phyloP scores from a whole-genome alignment of 2,888 invertebrate genomes.

The Tupiocoris notatus region DNA sequence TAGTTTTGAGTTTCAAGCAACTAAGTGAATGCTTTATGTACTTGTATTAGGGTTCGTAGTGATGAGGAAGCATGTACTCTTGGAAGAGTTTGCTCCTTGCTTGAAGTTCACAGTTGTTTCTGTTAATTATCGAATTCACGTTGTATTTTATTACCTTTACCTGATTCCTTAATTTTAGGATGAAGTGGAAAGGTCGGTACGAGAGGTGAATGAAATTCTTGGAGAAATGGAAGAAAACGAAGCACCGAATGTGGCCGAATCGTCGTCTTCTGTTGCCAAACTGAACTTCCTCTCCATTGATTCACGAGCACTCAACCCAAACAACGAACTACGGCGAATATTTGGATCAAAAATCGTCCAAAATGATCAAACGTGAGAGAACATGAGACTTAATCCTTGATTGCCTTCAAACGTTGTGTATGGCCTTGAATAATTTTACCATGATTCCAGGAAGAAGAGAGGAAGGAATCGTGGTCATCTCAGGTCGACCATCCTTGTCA shows the following conservation, averaged over 20 bases:
- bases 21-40: too few relatives aligned
- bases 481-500: conserved; percentile 67
- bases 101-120: too few relatives aligned
- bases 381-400: neutral
- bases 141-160: too few relatives aligned
- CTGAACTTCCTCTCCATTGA: conserved; percentile 64
- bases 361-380: conserved; percentile 53
- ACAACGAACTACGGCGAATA: conserved; percentile 76
- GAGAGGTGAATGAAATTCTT: conserved; percentile 67
- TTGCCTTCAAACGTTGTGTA: neutral
- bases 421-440: too few relatives aligned
- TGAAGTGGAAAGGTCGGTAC: conserved; percentile 66
- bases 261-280: conserved; percentile 49
- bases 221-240: conserved; percentile 57
- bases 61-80: too few relatives aligned
- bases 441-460: conserved; percentile 58
- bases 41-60: too few relatives aligned
- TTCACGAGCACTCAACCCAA: conserved; percentile 71
- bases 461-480: conserved; percentile 61
- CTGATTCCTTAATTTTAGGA: conserved; percentile 54
- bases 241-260: conserved; percentile 15
- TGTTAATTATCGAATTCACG: too few relatives aligned
- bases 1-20: too few relatives aligned
- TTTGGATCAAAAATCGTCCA: conserved; percentile 78
- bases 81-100: too few relatives aligned